Conservation (phyloP, 1,140 invertebrate species). For the Nixonia krombeini region DNA sequence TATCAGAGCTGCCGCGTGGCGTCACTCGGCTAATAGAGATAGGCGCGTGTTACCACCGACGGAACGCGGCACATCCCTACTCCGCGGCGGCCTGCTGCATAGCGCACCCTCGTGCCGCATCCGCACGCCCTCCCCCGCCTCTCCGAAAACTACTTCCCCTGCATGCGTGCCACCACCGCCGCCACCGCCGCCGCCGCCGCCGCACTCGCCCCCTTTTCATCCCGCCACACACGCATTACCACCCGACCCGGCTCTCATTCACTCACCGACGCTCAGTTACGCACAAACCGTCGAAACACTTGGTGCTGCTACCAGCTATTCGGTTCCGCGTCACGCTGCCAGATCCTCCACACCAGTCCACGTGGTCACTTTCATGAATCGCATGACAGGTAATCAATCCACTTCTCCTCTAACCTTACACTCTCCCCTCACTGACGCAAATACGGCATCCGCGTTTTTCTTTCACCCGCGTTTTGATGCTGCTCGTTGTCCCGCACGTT, state of each 20-base stretch:
- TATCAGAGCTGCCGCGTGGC: slow-evolving; percentile 56
- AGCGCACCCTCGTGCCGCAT: slow-evolving; percentile 49
- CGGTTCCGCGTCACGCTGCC: too few species aligned
- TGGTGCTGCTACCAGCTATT: too few species aligned
- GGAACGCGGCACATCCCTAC: slow-evolving; percentile 44
- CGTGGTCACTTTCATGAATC: slow-evolving; percentile 12
- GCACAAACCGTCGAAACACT: slow-evolving; percentile 65
- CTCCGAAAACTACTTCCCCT: slow-evolving; percentile 66
- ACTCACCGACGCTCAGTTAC: slow-evolving; percentile 69
- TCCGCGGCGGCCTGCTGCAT: slow-evolving; percentile 44
- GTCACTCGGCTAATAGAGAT: slow-evolving; percentile 69
- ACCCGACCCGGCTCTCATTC: slow-evolving; percentile 65
- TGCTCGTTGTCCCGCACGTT: too few species aligned
- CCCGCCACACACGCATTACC: slow-evolving; percentile 65
- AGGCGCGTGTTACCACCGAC: slow-evolving; percentile 62
- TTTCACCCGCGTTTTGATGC: slow-evolving; percentile 19
- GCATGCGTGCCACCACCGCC: too few species aligned
- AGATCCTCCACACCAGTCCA: too few species aligned
- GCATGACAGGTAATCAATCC: background rate
- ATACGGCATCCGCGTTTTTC: too few species aligned
- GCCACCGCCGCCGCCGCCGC: too few species aligned
- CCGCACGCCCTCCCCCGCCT: slow-evolving; percentile 48
- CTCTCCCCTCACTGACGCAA: too few species aligned
- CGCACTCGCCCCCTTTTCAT: slow-evolving; percentile 64
- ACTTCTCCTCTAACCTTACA: background rate